These are phyloP conservation scores for Berghia stephanieae DNA, from an alignment of 1,140 invertebrate species.

Conservation along the genomic window DNA sequence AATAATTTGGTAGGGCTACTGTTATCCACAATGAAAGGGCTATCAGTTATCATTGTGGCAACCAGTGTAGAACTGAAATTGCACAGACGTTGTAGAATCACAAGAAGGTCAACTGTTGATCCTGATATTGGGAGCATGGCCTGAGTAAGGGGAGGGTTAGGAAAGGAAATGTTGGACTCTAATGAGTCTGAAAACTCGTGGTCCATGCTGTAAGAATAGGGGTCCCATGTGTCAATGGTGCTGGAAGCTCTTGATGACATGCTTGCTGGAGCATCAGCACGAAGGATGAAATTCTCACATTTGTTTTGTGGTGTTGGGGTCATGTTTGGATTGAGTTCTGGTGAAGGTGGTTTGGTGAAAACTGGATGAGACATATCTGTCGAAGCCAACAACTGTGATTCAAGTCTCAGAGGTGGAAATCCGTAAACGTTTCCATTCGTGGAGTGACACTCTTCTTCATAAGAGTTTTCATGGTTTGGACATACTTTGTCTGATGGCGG, in stretches of 20 bases:
- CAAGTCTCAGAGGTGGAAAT: conserved; percentile 17
- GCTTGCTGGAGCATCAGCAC: conserved; percentile 8
- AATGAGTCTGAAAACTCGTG: conserved; percentile 32
- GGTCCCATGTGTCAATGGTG: not conserved
- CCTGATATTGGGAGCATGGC: conserved; percentile 48
- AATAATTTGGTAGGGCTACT: too few relatives aligned
- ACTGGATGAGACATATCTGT: conserved; percentile 10
- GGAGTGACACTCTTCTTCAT: conserved; percentile 20
- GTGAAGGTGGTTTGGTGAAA: not conserved
- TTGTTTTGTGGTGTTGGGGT: not conserved
- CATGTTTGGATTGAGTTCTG: not conserved
- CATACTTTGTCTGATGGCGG: not conserved
- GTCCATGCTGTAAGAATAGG: too few relatives aligned
- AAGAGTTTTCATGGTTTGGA: too few relatives aligned
- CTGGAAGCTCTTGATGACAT: conserved; percentile 10
- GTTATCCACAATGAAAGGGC: too few relatives aligned
- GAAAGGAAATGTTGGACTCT: conserved; percentile 32
- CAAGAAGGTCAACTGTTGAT: conserved; percentile 51
- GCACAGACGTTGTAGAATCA: conserved; percentile 51
- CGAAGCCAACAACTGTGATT: not conserved
- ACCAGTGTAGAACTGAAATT: not conserved
- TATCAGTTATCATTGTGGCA: conserved; percentile 21
- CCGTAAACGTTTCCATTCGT: too few relatives aligned
- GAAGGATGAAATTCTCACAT: too few relatives aligned
- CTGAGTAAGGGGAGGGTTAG: not conserved